Evolutionary conservation across 2,113 vertebrate species (phyloP).

Genomic region (Nothoprocta perdicaria): DNA sequence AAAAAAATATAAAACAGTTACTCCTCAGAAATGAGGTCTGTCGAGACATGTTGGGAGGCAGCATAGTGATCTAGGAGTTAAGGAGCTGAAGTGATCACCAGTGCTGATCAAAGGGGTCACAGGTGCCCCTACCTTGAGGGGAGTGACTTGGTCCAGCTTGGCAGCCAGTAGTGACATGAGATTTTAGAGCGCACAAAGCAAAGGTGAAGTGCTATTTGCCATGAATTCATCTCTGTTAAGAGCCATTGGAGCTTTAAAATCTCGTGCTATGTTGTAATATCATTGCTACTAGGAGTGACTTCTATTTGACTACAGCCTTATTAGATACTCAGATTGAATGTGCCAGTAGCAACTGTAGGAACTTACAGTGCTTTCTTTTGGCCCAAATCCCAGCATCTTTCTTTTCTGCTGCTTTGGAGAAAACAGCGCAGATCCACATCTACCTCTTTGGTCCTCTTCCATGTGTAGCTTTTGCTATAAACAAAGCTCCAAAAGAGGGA

Average conservation of each 20-base stretch:
- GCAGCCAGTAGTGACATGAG: fast-evolving
- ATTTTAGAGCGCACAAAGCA: background rate
- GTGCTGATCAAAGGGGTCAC: background rate
- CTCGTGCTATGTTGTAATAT: background rate
- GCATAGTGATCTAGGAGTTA: background rate
- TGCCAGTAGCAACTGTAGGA: background rate
- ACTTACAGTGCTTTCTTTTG: background rate
- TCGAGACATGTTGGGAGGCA: background rate
- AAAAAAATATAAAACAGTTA: background rate
- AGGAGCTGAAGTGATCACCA: background rate
- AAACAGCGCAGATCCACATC: background rate
- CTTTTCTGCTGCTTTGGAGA: background rate
- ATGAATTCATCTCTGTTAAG: background rate
- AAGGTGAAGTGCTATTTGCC: background rate
- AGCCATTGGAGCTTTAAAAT: background rate
- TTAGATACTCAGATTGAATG: fast-evolving
- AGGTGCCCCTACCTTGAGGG: background rate
- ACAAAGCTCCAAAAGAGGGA: background rate
- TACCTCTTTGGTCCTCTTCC: background rate
- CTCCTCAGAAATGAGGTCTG: background rate
- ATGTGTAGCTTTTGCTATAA: background rate
- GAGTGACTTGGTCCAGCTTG: background rate
- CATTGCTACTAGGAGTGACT: background rate
- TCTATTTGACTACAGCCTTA: background rate
- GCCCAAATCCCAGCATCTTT: background rate